These are phyloP conservation scores for Synanthedon myopaeformis DNA, from an alignment of 2,888 invertebrate species.

Conservation along the genomic window DNA sequence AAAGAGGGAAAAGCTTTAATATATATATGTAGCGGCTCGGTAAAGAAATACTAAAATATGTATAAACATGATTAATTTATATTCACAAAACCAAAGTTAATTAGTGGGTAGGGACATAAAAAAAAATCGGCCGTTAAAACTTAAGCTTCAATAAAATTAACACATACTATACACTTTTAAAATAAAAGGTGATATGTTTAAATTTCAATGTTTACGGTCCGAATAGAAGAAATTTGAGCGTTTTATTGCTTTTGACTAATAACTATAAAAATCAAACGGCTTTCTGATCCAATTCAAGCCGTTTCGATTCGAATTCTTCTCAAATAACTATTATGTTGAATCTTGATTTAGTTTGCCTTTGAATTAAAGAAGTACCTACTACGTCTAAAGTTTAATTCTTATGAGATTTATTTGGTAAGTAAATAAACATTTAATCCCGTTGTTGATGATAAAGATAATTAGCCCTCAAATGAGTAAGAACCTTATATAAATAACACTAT, in stretches of 20 bases:
- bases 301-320: background rate
- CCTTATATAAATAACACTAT: too few species aligned
- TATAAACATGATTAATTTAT: too few species aligned
- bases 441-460: too few species aligned
- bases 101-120: background rate
- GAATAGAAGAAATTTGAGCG: background rate
- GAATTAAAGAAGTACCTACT: too few species aligned
- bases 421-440: too few species aligned
- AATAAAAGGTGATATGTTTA: conserved; percentile 10
- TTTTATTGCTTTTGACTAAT: background rate
- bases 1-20: too few species aligned
- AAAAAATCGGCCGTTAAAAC: conserved; percentile 1
- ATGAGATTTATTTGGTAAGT: too few species aligned
- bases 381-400: too few species aligned
- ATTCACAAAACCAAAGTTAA: background rate
- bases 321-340: background rate
- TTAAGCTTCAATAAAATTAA: conserved; percentile 4
- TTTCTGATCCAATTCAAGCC: background rate
- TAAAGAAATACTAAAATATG: too few species aligned
- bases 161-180: conserved; percentile 7
- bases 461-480: too few species aligned
- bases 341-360: too few species aligned
- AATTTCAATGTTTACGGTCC: background rate
- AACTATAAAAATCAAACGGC: background rate
- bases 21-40: too few species aligned